A percentile compares a stretch with the other conserved stretches of the same genome.
phyloP scores from a whole-genome alignment of 2,888 invertebrate genomes.

The Stenotaenia linearis region DNA sequence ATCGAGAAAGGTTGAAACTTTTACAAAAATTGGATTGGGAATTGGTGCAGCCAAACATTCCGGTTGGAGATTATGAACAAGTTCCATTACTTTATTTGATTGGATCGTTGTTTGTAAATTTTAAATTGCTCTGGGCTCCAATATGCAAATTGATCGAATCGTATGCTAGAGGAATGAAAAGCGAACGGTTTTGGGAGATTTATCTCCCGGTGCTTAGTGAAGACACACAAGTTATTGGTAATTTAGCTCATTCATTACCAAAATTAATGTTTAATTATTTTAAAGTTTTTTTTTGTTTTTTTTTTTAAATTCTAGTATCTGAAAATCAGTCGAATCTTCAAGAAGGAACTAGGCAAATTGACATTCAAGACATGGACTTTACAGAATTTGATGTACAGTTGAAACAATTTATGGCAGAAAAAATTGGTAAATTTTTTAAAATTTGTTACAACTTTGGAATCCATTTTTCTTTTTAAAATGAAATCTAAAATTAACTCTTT shows the following conservation, averaged over 20 bases:
- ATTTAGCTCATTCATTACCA: not conserved
- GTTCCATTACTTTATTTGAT: slow-evolving; percentile 70
- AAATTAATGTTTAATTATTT: not conserved
- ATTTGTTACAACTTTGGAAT: not conserved
- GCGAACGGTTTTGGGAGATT: slow-evolving; percentile 65
- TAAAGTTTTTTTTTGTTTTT: not conserved
- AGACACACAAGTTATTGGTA: not conserved
- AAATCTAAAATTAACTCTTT: slow-evolving; percentile 29
- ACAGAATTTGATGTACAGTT: not conserved
- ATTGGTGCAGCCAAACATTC: slow-evolving; percentile 42
- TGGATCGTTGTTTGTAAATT: slow-evolving; percentile 75
- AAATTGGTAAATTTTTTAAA: not conserved
- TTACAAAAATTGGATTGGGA: slow-evolving; percentile 62
- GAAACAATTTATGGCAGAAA: not conserved
- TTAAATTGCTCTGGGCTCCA: slow-evolving; percentile 84
- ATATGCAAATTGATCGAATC: slow-evolving; percentile 66
- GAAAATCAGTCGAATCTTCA: not conserved
- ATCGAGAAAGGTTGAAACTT: slow-evolving; percentile 67
- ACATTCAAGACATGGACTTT: not conserved
- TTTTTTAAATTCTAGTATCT: not conserved
- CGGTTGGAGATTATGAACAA: slow-evolving; percentile 38
- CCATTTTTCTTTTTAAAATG: too few species aligned
- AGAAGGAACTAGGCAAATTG: not conserved
- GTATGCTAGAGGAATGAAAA: slow-evolving; percentile 59
- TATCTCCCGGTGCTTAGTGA: slow-evolving; percentile 54